Conservation (phyloP, 2,113 vertebrate genomes). For the Phylloscopus trochilus region DNA sequence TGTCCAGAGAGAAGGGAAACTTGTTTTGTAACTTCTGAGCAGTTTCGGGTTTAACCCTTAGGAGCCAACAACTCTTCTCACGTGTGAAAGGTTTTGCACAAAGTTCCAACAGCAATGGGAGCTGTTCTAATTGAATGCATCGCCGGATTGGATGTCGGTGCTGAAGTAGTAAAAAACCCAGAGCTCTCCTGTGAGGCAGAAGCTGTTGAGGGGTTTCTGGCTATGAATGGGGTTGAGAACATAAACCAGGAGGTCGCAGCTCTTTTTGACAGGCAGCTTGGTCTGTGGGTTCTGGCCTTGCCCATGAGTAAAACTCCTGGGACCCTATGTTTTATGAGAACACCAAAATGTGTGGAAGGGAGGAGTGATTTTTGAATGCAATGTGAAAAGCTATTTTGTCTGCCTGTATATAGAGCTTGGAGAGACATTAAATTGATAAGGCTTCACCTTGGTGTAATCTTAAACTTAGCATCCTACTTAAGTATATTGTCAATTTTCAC, state of each 20-base stretch:
- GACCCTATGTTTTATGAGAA: not conserved
- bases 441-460: not conserved
- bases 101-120: not conserved
- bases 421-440: not conserved
- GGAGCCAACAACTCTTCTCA: fast-evolving
- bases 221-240: not conserved
- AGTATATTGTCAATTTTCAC: not conserved
- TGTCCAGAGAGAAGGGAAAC: not conserved
- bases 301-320: not conserved
- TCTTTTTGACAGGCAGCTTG: not conserved
- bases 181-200: not conserved
- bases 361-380: not conserved
- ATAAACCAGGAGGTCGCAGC: not conserved
- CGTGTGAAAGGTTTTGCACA: not conserved
- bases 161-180: fast-evolving
- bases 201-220: not conserved
- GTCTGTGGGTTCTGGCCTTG: not conserved
- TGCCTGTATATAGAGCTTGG: not conserved
- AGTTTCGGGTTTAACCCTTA: not conserved
- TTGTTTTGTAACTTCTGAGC: not conserved
- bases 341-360: not conserved
- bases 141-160: not conserved
- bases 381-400: not conserved
- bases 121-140: not conserved
- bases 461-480: not conserved